Evolutionary conservation across 2,113 vertebrate genomes (phyloP), one percentile per base, ranked within the genome.

Genomic region (Corythaeola cristata): DNA sequence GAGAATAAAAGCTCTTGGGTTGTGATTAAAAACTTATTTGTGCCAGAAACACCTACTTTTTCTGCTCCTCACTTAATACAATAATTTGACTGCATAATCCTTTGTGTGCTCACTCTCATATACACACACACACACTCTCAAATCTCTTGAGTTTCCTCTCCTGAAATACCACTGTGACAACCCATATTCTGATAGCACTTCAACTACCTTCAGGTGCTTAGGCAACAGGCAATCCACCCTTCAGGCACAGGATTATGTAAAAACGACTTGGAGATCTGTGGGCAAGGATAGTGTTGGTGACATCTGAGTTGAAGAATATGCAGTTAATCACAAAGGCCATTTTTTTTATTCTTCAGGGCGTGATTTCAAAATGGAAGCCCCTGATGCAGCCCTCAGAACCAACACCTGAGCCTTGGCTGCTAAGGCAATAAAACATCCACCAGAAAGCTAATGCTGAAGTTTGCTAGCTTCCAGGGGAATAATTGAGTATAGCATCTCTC

Each of bases 1-100:
- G 85, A 88, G 39, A 78, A 75, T 16, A 52, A 91, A 50, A 89
- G 68, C 52, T 81, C 77, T 63, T 28, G 5, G 56, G 30, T 30
- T 95, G 84, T 58, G 69, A 88, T 94, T 95, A 76, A 92, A 78
- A 49, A 75, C 56, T 52, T 60, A 15, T 27, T 94, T 89, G 60
- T 95, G 60, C 62, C 77, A 94, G 60, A 91, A 95, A 79, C 62
- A 75, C 53, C 52, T 79, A 14, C 52, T 55, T 92, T 45, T 80
- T 19, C 62, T 71, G 88, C 27, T 91, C 39, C 41, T 77, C 9
- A 11, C 58, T 64, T 84, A 82, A 68, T 89, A 85, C 56, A 72
- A 0, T 84, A 10, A 59, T 92, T 87, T 87, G 69, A 72, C 62
- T 78, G 73, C 44, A 21, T 35, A 78, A 56, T 64, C 59, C 60